Conservation (phyloP, 2,888 invertebrate species). For the Lycia hirtaria region DNA sequence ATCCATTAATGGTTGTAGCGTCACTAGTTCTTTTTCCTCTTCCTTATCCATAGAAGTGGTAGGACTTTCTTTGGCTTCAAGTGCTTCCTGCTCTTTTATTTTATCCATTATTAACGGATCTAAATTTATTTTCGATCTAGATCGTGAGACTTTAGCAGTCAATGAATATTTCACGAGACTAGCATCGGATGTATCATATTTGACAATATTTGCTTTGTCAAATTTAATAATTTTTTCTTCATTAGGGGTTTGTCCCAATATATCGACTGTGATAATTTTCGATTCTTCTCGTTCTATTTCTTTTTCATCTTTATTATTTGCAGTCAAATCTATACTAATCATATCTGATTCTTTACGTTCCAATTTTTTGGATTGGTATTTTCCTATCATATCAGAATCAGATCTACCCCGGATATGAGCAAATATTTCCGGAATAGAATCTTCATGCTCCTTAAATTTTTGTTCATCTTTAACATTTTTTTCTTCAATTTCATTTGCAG, state of each 20-base stretch:
- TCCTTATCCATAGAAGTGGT: too few relatives aligned
- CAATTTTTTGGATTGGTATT: neutral
- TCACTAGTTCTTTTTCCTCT: too few relatives aligned
- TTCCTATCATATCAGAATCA: too few relatives aligned
- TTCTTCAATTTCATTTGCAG: neutral
- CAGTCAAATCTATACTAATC: neutral
- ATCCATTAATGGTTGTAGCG: too few relatives aligned
- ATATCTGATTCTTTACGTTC: neutral
- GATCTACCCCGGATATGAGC: neutral
- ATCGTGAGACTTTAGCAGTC: neutral
- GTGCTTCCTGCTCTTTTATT: too few relatives aligned
- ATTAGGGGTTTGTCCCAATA: neutral
- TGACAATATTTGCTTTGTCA: neutral
- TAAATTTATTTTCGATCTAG: neutral
- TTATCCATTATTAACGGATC: neutral
- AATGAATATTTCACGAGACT: neutral
- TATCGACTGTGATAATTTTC: neutral
- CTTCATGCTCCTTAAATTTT: neutral
- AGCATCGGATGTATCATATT: neutral
- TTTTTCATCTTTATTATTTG: neutral
- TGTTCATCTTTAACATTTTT: neutral
- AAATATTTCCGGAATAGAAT: neutral
- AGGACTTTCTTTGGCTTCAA: too few relatives aligned
- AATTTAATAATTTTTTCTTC: neutral
- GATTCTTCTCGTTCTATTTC: slow-evolving; percentile 1